Conservation (phyloP, 2,797 vertebrate genomes). For the Cossypha caffra region DNA sequence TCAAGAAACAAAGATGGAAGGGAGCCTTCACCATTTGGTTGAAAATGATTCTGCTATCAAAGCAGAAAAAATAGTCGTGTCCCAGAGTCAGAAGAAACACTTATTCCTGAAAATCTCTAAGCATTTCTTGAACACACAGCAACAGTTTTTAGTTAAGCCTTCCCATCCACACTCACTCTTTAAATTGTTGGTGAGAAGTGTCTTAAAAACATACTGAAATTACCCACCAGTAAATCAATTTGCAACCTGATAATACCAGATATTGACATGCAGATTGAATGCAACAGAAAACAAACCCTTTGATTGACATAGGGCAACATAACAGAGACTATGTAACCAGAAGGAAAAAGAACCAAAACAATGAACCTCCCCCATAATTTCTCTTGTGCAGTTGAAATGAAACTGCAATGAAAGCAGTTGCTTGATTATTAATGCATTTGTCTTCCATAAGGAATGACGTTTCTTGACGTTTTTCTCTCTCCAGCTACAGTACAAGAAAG, state of each 20-base stretch:
- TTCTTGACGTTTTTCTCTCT: background rate
- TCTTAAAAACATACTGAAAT: background rate
- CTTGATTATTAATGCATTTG: background rate
- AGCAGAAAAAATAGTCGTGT: background rate
- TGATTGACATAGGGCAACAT: background rate
- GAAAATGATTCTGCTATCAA: background rate
- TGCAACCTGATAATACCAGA: background rate
- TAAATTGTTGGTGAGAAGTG: background rate
- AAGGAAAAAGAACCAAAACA: background rate
- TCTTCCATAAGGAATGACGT: background rate
- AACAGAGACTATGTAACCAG: background rate
- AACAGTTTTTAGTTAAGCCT: background rate
- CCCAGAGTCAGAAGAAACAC: background rate
- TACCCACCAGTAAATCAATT: background rate
- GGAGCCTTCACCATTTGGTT: background rate
- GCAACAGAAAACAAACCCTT: background rate
- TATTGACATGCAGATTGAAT: background rate
- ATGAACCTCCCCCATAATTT: fast-evolving
- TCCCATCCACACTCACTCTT: background rate
- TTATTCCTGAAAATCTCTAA: background rate
- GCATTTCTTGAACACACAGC: background rate
- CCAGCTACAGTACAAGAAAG: background rate
- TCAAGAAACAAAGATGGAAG: background rate
- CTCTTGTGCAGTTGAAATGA: background rate
- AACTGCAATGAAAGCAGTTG: background rate